Base-by-base conservation (phyloP, 2,888 invertebrate species). In the Amblyjoppa proteus region DNA sequence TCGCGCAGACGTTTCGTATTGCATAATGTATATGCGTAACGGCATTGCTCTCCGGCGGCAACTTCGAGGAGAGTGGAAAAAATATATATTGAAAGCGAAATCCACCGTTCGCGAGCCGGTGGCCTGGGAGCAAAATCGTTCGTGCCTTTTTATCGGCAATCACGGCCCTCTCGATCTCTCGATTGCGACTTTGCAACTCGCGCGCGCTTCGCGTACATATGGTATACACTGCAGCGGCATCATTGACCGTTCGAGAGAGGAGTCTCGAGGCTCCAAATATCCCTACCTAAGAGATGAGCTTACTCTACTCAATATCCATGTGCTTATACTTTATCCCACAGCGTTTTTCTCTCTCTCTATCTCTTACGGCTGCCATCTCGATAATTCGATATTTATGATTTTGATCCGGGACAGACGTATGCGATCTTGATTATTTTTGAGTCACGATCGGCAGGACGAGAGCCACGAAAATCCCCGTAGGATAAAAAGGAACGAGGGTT, bases 51-150 rank as follows among this genome's bases (percentile, higher is more conserved):
- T 84, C 84, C 25, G 28, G 81, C 81, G 41, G 74, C 58, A 11
- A 58, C 74, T 61, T 34, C 73, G 73, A 58, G 41, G 31, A 75
- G 84, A 88, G 84, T 79, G 87, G 82, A 87, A 89, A 56, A 83
- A 53, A 81, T 41, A 90, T 89, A 89, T 89, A 88, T 91, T 88
- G 89, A 90, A 90, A 90, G 89, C 88, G 89, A 89, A 90, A 90
- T 90, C 88, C 85, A 25, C 25, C 28, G 83, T 88, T 51, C 49
- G 51, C 31, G 53, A 20, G 38, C 51, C 25, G 64, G 20, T 38
- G 61, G 56, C 45, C 86, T 83, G 87, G 53, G 58, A 83, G 78
- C 53, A 71, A 85, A 69, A 61, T 71, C 51, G 53, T 80, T 84
- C 69, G 84, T 83, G 80, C 74, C 66, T 81, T 78, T 85, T 87